A percentile compares a stretch with the other conserved stretches of the same genome.
Conservation (phyloP, 2,888 invertebrate genomes). For the Lymantria dispar region DNA sequence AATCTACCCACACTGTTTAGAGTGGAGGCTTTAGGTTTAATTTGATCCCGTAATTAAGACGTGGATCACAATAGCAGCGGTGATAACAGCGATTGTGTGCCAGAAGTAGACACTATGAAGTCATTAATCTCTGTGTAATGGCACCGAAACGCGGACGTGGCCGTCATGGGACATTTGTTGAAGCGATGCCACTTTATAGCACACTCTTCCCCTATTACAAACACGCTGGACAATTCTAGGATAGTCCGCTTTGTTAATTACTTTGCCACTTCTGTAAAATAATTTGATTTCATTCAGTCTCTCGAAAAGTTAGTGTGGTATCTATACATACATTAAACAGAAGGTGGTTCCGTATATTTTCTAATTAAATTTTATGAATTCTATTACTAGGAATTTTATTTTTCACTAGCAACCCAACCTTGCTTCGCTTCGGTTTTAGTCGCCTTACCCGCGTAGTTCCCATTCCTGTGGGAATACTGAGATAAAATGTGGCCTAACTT, state of each 20-base stretch:
- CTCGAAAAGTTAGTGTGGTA: background rate
- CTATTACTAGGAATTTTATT: too few species aligned
- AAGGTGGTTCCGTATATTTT: too few species aligned
- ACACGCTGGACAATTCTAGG: constrained; percentile 16
- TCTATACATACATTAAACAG: too few species aligned
- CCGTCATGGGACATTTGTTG: constrained; percentile 64
- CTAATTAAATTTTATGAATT: too few species aligned
- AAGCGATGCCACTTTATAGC: constrained; percentile 10
- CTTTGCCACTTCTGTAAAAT: too few species aligned
- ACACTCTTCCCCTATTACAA: constrained; percentile 28
- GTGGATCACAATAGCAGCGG: constrained; percentile 25
- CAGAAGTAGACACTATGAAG: constrained; percentile 62
- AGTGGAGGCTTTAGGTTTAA: constrained; percentile 14
- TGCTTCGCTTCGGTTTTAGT: too few species aligned
- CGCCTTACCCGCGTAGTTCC: too few species aligned
- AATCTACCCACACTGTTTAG: constrained; percentile 11
- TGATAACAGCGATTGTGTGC: constrained; percentile 49
- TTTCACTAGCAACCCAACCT: too few species aligned
- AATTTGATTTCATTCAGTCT: background rate
- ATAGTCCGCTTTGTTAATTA: constrained; percentile 16
- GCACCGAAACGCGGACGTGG: constrained; percentile 52
- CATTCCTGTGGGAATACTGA: too few species aligned
- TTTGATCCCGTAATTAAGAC: constrained; percentile 19
- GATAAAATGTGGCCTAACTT: too few species aligned
- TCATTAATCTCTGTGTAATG: constrained; percentile 74